A percentile compares a stretch with the other conserved stretches of the same genome.
These are phyloP conservation scores for Acinonyx jubatus DNA, from an alignment of 2,113 vertebrate species.

Conservation along the genomic window DNA sequence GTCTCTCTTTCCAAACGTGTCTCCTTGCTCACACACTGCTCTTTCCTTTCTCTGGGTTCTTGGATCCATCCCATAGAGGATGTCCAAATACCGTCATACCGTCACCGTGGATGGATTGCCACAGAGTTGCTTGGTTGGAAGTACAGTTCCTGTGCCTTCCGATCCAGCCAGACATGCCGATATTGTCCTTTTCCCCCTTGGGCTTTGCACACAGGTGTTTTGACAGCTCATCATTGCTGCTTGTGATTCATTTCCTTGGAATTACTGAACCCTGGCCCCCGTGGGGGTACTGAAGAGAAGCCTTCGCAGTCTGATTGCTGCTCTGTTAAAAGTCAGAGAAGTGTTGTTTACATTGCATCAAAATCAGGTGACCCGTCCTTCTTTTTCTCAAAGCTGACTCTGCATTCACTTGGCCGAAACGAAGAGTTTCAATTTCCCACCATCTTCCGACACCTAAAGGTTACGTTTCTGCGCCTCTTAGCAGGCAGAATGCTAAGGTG, in stretches of 20 bases:
- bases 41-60: not conserved
- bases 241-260: conserved; percentile 56
- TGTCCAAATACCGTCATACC: not conserved
- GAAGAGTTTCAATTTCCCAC: not conserved
- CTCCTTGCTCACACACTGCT: not conserved
- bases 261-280: conserved; percentile 5
- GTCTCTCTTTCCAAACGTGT: not conserved
- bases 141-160: not conserved
- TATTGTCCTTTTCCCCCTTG: not conserved
- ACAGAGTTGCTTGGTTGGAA: not conserved
- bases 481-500: not conserved
- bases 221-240: conserved; percentile 55
- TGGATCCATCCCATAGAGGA: not conserved
- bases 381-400: conserved; percentile 1
- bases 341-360: not conserved
- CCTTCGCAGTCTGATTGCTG: conserved; percentile 20
- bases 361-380: not conserved
- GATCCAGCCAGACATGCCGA: not conserved
- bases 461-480: not conserved
- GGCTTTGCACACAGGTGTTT: conserved; percentile 60
- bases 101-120: not conserved
- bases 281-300: not conserved
- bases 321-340: conserved; percentile 34
- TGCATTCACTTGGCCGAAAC: not conserved
- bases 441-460: not conserved